Evolutionary conservation across 1,140 invertebrate genomes (phyloP).

Genomic region (Mactra quadrangularis): DNA sequence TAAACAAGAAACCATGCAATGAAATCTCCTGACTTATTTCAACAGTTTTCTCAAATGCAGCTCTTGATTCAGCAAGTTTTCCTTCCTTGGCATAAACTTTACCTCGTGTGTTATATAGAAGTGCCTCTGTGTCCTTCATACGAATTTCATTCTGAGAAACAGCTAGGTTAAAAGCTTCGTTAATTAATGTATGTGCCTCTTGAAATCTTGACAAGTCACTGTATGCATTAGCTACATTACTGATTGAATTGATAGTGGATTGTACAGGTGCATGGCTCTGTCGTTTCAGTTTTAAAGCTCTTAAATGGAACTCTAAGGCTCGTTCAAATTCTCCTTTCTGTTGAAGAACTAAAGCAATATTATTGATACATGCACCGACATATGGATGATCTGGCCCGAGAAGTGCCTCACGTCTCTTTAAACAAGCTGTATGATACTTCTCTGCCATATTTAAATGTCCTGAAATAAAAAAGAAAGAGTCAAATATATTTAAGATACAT

Average conservation of each 20-base stretch:
- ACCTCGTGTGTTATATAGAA: slow-evolving; percentile 35
- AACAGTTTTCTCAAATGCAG: slow-evolving; percentile 14
- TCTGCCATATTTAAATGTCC: slow-evolving; percentile 33
- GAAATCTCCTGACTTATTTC: slow-evolving; percentile 2
- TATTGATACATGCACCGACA: background rate
- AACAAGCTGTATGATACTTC: slow-evolving; percentile 16
- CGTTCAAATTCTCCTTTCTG: slow-evolving; percentile 17
- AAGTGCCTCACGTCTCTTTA: background rate
- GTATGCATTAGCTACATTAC: slow-evolving; percentile 34
- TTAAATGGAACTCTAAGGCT: slow-evolving; percentile 5
- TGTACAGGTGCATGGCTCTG: background rate
- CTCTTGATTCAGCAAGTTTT: background rate
- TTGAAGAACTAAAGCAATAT: slow-evolving; percentile 25
- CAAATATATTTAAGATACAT: background rate
- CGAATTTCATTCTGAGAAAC: background rate
- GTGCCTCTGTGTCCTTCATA: background rate
- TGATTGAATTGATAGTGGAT: slow-evolving; percentile 22
- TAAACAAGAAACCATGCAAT: slow-evolving; percentile 9
- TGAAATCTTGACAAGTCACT: background rate
- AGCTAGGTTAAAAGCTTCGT: slow-evolving; percentile 39
- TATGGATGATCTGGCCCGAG: slow-evolving; percentile 8
- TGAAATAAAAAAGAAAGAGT: background rate
- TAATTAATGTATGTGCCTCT: slow-evolving; percentile 10
- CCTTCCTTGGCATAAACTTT: slow-evolving; percentile 16
- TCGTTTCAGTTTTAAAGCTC: slow-evolving; percentile 20